Evolutionary conservation across 2,113 vertebrate species (phyloP), one percentile per base, ranked within the genome.

Genomic region (Nymphicus hollandicus): DNA sequence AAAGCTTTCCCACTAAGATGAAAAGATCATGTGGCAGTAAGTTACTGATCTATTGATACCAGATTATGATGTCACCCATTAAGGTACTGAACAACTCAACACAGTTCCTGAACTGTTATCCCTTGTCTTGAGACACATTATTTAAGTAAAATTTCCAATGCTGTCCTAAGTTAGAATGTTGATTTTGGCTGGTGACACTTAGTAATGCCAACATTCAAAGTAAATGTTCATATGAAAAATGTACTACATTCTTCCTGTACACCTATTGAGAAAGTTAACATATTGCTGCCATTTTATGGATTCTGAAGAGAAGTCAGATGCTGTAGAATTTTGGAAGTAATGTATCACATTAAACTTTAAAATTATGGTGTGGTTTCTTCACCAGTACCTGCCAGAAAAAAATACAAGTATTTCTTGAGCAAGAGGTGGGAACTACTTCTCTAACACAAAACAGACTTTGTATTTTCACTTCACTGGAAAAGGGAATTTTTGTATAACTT

Each of bases 391-490:
- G 43, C 64, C 80, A 94, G 53, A 82, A 70, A 49, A 60, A 72
- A 65, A 85, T 24, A 41, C 9, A 77, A 80, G 41, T 70, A 55
- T 33, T 74, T 80, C 53, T 70, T 29, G 35, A 92, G 35, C 31
- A 86, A 70, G 68, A 94, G 33, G 29, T 86, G 28, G 80, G 27
- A 84, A 47, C 56, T 44, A 31, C 20, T 78, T 63, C 50, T 73
- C 27, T 90, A 83, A 88, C 43, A 24, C 60, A 92, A 95, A 92
- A n/a, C 55, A 88, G 58, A 84, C 63, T n/a, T 46, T 13, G 22
- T 27, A 66, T 86, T 93, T 92, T 96, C 35, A 83, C 50, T 27
- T 89, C 58, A 81, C 77, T 85, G 72, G 86, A 93, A 95, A 81
- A 84, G 52, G 72, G 88, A 33, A 46, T 53, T 81, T 88, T 88